These are phyloP conservation scores for Medauroidea extradentata DNA, from an alignment of 1,140 invertebrate genomes.

Conservation along the genomic window DNA sequence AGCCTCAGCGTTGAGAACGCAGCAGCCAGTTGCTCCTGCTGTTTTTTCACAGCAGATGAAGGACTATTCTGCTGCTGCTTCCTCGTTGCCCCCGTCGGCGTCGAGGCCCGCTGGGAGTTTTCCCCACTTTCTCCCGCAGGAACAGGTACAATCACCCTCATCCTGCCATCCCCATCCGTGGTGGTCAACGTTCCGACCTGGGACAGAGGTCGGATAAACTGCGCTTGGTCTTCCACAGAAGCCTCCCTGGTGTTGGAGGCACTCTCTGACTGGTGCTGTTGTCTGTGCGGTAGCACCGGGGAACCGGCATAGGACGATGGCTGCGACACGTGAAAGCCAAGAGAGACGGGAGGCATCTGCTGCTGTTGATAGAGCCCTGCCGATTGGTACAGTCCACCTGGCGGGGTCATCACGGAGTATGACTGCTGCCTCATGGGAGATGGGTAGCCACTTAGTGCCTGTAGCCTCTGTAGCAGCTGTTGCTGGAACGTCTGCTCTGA, in stretches of 20 bases:
- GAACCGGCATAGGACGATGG: conserved; percentile 10
- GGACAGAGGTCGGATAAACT: conserved; percentile 62
- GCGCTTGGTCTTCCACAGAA: conserved; percentile 38
- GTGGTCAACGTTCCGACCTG: conserved; percentile 52
- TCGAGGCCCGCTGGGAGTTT: neutral
- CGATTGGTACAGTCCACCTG: conserved; percentile 18
- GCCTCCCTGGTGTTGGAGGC: neutral
- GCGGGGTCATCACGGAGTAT: conserved; percentile 33
- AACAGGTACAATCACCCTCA: conserved; percentile 37
- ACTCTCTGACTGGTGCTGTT: neutral
- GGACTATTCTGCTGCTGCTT: conserved; percentile 31
- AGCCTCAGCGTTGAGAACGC: conserved; percentile 42
- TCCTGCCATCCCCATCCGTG: conserved; percentile 50
- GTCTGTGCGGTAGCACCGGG: conserved; percentile 4
- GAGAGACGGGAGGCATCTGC: neutral
- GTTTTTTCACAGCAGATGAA: conserved; percentile 34
- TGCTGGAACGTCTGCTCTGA: conserved; percentile 47
- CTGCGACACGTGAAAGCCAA: conserved; percentile 15
- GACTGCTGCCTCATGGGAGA: conserved; percentile 37
- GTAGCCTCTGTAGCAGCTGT: conserved; percentile 54
- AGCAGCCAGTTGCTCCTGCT: conserved; percentile 19
- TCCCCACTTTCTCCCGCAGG: too few species aligned
- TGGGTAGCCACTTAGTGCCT: conserved; percentile 45
- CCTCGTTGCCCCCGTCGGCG: conserved; percentile 35
- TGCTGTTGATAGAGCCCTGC: neutral